Evolutionary conservation across 2,888 invertebrate genomes (phyloP), one percentile per base, ranked within the genome.

Genomic region (Troides aeacus): DNA sequence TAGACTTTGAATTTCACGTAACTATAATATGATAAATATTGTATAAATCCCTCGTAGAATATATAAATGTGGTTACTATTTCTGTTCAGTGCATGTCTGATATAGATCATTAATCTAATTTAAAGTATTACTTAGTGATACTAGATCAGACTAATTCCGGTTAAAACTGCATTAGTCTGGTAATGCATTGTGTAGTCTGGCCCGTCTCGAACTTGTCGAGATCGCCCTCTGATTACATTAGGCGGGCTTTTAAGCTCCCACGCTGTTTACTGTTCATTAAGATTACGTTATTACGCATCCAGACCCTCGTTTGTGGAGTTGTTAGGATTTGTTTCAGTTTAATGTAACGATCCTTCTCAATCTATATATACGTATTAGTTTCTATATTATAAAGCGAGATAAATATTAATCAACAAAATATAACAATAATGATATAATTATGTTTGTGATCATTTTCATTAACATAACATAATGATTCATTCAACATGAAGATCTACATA

Each of bases 221-320:
- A 76, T 78, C 74, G 76, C 74, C 61, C 72, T 67, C 69, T 76
- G 75, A 78, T 78, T 76, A 72, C 64, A 70, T 76, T 77, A 76
- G 59, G 58, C 70, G 70, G 71, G 72, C 72, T 69, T 64, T 66
- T 57, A 63, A 70, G 59, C 65, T 58, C 23, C 50, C 17, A 65
- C 21, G 8, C 18, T 65, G 57, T 61, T 60, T 67, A 72, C 30
- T 64, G 60, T 66, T 62, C 21, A 42, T 46, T 62, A 56, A 56
- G 58, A 70, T 62, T 66, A 58, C 46, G 17, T 30, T 24, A 64
- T 23, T 64, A 23, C 23, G 50, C 36, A 21, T 62, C 6, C 39
- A 18, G 23, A 58, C 57, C 23, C 57, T 23, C 23, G 23, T 58
- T 58, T 23, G 57, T 23, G 23, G 39, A 30, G 36, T 53, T 53